Evolutionary conservation across 2,113 vertebrate genomes (phyloP).

Genomic region (Carassius gibelio): DNA sequence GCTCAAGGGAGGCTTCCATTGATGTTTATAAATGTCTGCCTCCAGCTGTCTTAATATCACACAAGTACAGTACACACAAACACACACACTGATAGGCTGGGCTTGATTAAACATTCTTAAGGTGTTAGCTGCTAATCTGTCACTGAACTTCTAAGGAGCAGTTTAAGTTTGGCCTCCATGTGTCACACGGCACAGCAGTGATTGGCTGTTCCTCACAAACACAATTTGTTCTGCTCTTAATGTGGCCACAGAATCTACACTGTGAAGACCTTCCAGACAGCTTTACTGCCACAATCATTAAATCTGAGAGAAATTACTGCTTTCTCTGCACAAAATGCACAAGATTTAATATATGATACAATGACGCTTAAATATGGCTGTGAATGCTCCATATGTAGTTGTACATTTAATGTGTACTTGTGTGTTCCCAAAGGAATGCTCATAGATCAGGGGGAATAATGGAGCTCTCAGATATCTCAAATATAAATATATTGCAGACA

Average conservation of each 20-base stretch:
- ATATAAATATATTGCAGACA: too few relatives aligned
- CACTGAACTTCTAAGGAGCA: conserved; percentile 13
- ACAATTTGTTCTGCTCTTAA: conserved; percentile 22
- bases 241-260: conserved; percentile 6
- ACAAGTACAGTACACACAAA: conserved; percentile 24
- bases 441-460: neutral
- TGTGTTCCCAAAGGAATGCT: neutral
- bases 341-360: neutral
- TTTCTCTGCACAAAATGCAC: neutral
- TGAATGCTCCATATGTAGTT: neutral
- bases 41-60: conserved; percentile 46
- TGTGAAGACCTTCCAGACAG: conserved; percentile 34
- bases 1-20: conserved; percentile 21
- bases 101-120: conserved; percentile 56
- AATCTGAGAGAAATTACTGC: neutral
- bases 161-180: neutral
- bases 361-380: neutral
- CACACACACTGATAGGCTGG: conserved; percentile 8
- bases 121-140: conserved; percentile 48
- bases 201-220: conserved; percentile 21
- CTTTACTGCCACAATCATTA: conserved; percentile 4
- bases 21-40: conserved; percentile 47
- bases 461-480: neutral
- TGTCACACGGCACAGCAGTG: neutral
- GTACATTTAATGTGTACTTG: neutral